Evolutionary conservation across 2,797 vertebrate genomes (phyloP), one percentile per base, ranked within the genome.

Genomic region (Oophaga sylvatica): DNA sequence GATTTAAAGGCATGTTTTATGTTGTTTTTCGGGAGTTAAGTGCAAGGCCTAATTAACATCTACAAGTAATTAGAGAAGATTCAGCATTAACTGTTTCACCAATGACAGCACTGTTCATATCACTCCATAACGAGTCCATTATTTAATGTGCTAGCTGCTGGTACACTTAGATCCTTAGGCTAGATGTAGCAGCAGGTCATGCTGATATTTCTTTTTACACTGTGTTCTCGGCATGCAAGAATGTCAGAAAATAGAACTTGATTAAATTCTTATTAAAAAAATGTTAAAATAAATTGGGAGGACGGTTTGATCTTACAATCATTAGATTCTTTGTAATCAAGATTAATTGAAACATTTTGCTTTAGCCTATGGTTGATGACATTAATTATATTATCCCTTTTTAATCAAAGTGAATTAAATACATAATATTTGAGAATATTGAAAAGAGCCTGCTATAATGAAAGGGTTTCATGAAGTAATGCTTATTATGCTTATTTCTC

Each of bases 1-100:
- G 56, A 80, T 68, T 86, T 86, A 80, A 70, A 86, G 77, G 53
- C 53, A 29, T 80, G 76, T 86, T 80, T 80, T 59, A 71, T 86
- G 63, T 71, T 86, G 48, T 59, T 86, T 85, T 86, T 73, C 5
- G 5, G 22, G 56, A 45, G 22, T 86, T 73, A 71, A 80, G 62
- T 86, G 77, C 48, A 29, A 56, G 22, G 56, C 22, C 65, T 85
- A 80, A 85, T 85, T 85, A 85, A 84, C 71, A 76, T 77, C 71
- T 29, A 48, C 59, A 77, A 76, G 83, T 84, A 84, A 84, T 84
- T 84, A 84, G 70, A 62, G 56, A 16, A 59, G 29, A 73, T 75
- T 62, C 67, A 45, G 57, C 68, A 45, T 84, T 84, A 60, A 75
- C 82, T 13, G 20, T 84, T 84, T 84, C 68, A n/a, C 68, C 82